Conservation (phyloP, 2,797 vertebrate species). For the Babyrousa celebensis region DNA sequence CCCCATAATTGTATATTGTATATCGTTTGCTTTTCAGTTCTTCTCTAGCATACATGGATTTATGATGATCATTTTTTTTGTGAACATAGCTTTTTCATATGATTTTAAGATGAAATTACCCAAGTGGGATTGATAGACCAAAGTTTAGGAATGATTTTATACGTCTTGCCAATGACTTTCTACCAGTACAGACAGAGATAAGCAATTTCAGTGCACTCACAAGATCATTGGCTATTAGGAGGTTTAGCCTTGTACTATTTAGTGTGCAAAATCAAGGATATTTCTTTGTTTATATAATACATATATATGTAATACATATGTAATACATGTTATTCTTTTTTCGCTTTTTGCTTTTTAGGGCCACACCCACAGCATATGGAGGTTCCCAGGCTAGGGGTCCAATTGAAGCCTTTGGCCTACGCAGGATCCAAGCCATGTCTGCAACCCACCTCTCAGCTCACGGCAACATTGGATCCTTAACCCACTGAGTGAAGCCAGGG, state of each 20-base stretch:
- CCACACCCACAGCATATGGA: too few species aligned
- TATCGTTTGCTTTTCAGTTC: slow-evolving; percentile 46
- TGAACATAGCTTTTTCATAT: slow-evolving; percentile 31
- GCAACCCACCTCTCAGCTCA: too few species aligned
- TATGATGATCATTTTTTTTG: not conserved
- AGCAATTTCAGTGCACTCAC: not conserved
- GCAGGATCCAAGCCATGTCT: too few species aligned
- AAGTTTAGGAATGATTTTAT: slow-evolving; percentile 10
- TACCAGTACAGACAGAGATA: not conserved
- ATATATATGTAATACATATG: not conserved
- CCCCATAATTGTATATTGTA: not conserved
- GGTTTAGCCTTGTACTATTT: slow-evolving; percentile 40
- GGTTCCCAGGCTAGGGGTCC: too few species aligned
- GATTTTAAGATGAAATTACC: slow-evolving; percentile 56
- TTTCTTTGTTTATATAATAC: not conserved
- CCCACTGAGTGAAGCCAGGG: too few species aligned
- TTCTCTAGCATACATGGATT: slow-evolving; percentile 41
- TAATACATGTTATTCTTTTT: not conserved
- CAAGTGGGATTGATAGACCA: slow-evolving; percentile 11
- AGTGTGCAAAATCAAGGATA: not conserved
- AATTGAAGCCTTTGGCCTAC: too few species aligned
- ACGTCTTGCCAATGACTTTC: not conserved
- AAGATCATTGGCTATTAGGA: not conserved
- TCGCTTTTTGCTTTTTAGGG: too few species aligned
- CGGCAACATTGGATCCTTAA: too few species aligned